Percentiles rank a stretch among this genome's conserved stretches.
Evolutionary conservation across 2,113 vertebrate species (phyloP).

Genomic region (Prolemur simus): DNA sequence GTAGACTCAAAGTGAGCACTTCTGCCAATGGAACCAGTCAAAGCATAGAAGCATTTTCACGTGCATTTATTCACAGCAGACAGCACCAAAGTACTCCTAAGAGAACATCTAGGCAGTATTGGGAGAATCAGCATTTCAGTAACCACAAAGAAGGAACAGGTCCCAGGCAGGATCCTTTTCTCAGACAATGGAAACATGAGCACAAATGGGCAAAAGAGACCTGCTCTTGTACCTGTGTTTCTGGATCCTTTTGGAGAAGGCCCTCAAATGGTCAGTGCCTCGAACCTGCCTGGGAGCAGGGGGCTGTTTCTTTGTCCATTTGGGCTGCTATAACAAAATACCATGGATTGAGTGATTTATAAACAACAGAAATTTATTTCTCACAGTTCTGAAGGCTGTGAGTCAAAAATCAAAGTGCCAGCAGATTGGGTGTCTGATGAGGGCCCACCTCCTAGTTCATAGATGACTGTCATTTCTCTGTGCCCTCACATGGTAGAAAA

Average conservation of each 20-base stretch:
- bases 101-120: accelerated
- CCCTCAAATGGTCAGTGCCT: neutral
- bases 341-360: neutral
- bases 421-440: neutral
- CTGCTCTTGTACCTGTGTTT: neutral
- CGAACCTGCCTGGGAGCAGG: neutral
- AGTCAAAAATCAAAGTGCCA: neutral
- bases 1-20: neutral
- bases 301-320: neutral
- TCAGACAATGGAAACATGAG: neutral
- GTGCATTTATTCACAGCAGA: neutral
- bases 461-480: neutral
- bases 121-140: neutral
- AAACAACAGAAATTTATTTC: neutral
- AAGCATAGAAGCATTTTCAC: neutral
- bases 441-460: neutral
- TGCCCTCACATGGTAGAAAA: neutral
- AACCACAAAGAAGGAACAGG: neutral
- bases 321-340: neutral
- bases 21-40: neutral
- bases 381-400: neutral
- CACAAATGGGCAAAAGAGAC: neutral
- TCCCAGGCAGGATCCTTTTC: neutral
- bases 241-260: neutral
- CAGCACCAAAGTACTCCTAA: neutral